Conservation (phyloP, 2,888 invertebrate genomes). For the Drosophila algonquin region DNA sequence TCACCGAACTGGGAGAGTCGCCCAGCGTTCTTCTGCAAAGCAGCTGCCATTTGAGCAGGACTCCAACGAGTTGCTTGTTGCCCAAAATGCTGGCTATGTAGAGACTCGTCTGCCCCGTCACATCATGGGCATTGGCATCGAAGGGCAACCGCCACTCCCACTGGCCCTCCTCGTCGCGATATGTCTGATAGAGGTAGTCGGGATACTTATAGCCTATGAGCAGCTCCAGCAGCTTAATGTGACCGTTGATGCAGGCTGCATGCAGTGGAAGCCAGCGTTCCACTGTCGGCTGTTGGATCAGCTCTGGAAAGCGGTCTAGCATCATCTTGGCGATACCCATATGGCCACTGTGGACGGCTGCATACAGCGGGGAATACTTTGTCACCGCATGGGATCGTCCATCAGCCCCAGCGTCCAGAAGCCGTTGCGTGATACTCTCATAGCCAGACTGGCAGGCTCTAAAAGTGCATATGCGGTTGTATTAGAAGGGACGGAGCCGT, state of each 20-base stretch:
- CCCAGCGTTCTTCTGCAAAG: slow-evolving; percentile 84
- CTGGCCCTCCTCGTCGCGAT: slow-evolving; percentile 89
- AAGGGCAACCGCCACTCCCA: slow-evolving; percentile 95
- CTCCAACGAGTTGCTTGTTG: slow-evolving; percentile 90
- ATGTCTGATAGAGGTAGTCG: slow-evolving; percentile 87
- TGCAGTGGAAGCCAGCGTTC: slow-evolving; percentile 97
- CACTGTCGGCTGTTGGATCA: slow-evolving; percentile 93
- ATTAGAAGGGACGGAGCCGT: not conserved
- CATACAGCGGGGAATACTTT: slow-evolving; percentile 95
- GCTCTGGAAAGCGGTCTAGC: slow-evolving; percentile 92
- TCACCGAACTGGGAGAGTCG: slow-evolving; percentile 62
- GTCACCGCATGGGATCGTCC: slow-evolving; percentile 95
- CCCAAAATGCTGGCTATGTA: slow-evolving; percentile 95
- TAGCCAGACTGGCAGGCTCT: slow-evolving; percentile 95
- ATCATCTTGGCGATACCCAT: slow-evolving; percentile 90
- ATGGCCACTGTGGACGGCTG: slow-evolving; percentile 94
- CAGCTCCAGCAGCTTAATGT: slow-evolving; percentile 90
- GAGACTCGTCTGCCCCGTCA: slow-evolving; percentile 94
- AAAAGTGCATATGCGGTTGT: not conserved
- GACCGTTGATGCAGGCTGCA: slow-evolving; percentile 95
- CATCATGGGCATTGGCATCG: slow-evolving; percentile 95
- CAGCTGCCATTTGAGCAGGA: slow-evolving; percentile 89
- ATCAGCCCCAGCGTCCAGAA: slow-evolving; percentile 93
- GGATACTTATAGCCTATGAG: slow-evolving; percentile 94
- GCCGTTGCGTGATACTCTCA: slow-evolving; percentile 89